A percentile compares a stretch with the other conserved stretches of the same genome.
Evolutionary conservation across 2,797 vertebrate genomes (phyloP).

Genomic region (Aselliscus stoliczkanus): DNA sequence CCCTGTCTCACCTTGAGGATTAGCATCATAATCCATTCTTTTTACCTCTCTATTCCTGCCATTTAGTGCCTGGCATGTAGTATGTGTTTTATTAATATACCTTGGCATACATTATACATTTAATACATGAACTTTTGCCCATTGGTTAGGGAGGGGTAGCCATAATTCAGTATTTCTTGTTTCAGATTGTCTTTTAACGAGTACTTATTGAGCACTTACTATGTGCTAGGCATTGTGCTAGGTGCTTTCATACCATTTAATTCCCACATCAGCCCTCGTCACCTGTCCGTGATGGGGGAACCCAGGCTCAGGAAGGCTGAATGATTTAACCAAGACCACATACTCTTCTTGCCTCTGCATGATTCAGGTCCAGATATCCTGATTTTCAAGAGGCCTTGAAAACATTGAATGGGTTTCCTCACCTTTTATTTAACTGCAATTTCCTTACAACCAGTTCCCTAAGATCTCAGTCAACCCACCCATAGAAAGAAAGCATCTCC

Average conservation of each 20-base stretch:
- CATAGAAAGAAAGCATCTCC: background rate
- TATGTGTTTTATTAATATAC: background rate
- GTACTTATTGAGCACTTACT: background rate
- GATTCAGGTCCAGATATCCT: fast-evolving
- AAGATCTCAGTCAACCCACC: background rate
- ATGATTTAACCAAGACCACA: background rate
- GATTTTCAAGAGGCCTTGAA: background rate
- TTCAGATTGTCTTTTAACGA: background rate
- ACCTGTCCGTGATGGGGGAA: background rate
- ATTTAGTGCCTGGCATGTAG: background rate
- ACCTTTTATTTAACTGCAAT: background rate
- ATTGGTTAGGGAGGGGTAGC: background rate
- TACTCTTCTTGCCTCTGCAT: background rate
- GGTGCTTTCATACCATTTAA: background rate
- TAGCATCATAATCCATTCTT: background rate
- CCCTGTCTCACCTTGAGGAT: background rate
- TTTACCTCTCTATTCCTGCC: no score
- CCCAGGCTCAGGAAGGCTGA: background rate
- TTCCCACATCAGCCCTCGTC: background rate
- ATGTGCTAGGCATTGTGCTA: background rate
- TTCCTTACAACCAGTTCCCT: background rate
- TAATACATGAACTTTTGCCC: background rate
- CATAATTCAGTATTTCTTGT: background rate
- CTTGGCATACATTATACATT: background rate
- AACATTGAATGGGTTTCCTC: background rate